Evolutionary conservation across 2,888 invertebrate species (phyloP).

Genomic region (Brachycybe producta): DNA sequence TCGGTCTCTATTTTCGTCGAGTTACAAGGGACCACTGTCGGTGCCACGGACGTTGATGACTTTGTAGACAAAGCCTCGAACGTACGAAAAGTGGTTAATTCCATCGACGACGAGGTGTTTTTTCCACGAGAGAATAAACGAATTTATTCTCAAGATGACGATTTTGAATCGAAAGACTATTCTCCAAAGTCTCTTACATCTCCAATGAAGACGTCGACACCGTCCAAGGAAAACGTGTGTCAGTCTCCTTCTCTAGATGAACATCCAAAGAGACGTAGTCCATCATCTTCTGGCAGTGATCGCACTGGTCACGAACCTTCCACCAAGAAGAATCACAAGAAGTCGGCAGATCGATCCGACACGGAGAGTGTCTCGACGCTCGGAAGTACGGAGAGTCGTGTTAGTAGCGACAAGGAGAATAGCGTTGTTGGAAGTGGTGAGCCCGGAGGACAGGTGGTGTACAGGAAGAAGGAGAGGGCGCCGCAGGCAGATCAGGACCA

Average conservation of each 20-base stretch:
- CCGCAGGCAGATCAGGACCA: slow-evolving; percentile 18
- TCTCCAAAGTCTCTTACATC: not conserved
- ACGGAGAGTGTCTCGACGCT: slow-evolving; percentile 70
- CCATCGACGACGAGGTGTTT: not conserved
- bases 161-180: not conserved
- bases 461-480: slow-evolving; percentile 18
- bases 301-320: not conserved
- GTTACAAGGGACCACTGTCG: slow-evolving; percentile 32
- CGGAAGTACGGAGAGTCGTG: slow-evolving; percentile 52
- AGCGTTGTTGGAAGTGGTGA: slow-evolving; percentile 3
- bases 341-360: slow-evolving; percentile 45
- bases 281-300: too few species aligned
- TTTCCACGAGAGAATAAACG: too few species aligned
- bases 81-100: too few species aligned
- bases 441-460: slow-evolving; percentile 5
- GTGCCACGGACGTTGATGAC: slow-evolving; percentile 32
- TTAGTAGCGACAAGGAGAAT: slow-evolving; percentile 42
- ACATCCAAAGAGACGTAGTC: not conserved
- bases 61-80: slow-evolving; percentile 27
- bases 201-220: not conserved
- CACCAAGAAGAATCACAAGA: not conserved
- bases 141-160: not conserved
- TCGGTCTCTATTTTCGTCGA: slow-evolving; percentile 40
- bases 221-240: not conserved
- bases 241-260: not conserved